phyloP scores from a whole-genome alignment of 2,797 vertebrate species.

The Darevskia nairensis region DNA sequence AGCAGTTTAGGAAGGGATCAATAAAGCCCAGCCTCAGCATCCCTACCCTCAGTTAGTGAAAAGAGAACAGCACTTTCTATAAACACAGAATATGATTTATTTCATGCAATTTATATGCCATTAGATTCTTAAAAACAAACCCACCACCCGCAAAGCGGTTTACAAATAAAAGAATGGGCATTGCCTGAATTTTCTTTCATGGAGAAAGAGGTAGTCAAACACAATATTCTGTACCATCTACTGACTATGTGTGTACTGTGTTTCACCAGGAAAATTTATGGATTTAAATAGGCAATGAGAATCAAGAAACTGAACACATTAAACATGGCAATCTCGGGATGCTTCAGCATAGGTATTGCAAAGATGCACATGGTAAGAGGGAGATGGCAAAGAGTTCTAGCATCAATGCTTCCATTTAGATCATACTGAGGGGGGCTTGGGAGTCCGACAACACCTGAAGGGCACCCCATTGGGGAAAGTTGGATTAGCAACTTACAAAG shows the following conservation, averaged over 20 bases:
- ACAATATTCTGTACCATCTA: background rate
- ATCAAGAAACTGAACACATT: background rate
- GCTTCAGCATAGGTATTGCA: background rate
- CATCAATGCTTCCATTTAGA: too few relatives aligned
- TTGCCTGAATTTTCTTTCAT: background rate
- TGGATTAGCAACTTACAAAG: too few relatives aligned
- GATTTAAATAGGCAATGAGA: background rate
- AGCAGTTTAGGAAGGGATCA: background rate
- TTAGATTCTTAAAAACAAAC: too few relatives aligned
- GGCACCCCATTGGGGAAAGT: too few relatives aligned
- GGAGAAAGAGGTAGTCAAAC: background rate
- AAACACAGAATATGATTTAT: too few relatives aligned
- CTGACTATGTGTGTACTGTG: background rate
- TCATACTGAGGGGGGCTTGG: too few relatives aligned
- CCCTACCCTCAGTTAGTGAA: background rate
- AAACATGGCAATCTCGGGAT: too few relatives aligned
- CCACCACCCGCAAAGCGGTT: too few relatives aligned
- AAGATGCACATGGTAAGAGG: background rate
- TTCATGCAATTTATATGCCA: too few relatives aligned
- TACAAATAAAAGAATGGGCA: background rate
- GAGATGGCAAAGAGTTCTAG: background rate
- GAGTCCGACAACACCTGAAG: too few relatives aligned
- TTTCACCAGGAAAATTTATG: background rate
- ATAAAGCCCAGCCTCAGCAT: background rate
- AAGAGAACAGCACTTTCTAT: background rate